Evolutionary conservation across 2,888 invertebrate genomes (phyloP).

Genomic region (Phasia obesa): DNA sequence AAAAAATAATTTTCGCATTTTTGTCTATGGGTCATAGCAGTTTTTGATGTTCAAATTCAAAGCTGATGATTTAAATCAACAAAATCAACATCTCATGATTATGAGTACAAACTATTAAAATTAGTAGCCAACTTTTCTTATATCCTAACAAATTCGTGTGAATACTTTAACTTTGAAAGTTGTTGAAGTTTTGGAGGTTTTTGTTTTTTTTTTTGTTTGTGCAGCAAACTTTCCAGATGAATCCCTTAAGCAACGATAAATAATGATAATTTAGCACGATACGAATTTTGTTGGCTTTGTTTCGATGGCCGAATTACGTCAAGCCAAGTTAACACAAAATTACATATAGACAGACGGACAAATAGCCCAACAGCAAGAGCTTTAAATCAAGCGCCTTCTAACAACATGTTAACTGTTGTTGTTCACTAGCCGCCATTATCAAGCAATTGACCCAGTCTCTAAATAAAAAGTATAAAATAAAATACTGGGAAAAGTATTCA

Average conservation of each 20-base stretch:
- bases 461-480: slow-evolving; percentile 23
- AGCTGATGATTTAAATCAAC: too few relatives aligned
- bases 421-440: slow-evolving; percentile 60
- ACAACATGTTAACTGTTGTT: slow-evolving; percentile 46
- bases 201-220: slow-evolving; percentile 9
- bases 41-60: too few relatives aligned
- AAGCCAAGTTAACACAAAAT: slow-evolving; percentile 44
- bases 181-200: slow-evolving; percentile 26
- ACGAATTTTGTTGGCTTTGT: slow-evolving; percentile 55
- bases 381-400: slow-evolving; percentile 27
- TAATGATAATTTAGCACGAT: slow-evolving; percentile 69
- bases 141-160: not conserved
- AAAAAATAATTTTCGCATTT: too few relatives aligned
- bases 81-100: too few relatives aligned
- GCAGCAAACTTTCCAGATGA: slow-evolving; percentile 41
- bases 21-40: too few relatives aligned
- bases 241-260: slow-evolving; percentile 66
- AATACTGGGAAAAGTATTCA: slow-evolving; percentile 14
- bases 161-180: slow-evolving; percentile 25
- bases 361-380: slow-evolving; percentile 32
- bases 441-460: slow-evolving; percentile 69
- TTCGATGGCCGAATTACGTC: slow-evolving; percentile 64
- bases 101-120: too few relatives aligned
- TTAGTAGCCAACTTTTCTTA: too few relatives aligned
- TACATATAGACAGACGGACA: slow-evolving; percentile 16